Evolutionary conservation across 23 tunicate species (phyloP), one percentile per base, ranked within the genome.

Genomic region (Halocynthia aurantium): DNA sequence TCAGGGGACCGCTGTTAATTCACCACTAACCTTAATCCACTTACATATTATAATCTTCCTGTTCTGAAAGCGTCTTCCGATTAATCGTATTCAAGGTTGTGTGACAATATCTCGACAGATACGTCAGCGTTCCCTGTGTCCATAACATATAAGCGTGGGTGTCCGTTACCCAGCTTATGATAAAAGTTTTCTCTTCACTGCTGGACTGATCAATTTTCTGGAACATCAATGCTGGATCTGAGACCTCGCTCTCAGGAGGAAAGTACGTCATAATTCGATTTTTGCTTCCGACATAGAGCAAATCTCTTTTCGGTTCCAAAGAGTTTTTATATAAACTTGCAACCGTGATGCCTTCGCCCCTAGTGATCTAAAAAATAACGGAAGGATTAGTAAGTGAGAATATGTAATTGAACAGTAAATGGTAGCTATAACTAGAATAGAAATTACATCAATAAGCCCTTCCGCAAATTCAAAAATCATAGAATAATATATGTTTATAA

Each of bases 71-170:
- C 49, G 5, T 49, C 31, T 15, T 6, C 5, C 19, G 70, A 10
- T 20, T 20, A 65, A 10, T 5, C 70, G 19, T 50, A 20, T 74
- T 74, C 40, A 56, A 54, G 10, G 63, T 51, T 15, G 78, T 53
- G 22, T 74, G 78, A 54, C 78, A 74, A 7, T 54, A 54, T 74
- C 78, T 10, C 10, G 64, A 55, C 57, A 74, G 15, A 21, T 74
- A 51, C 4, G 78, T 51, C 70, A 20, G 22, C 2, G 70, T 53
- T 70, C 6, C 12, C 20, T 4, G 19, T 13, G 56, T 21, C 78
- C 78, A 74, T 9, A 74, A 44, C 78, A 74, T 74, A 54, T 54
- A 74, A 54, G 56, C 57, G 56, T 74, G 78, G 2, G 8, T 22
- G 0, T 10, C n/a, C 19, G 78, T 74, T 54, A 54, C 56, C 78